Evolutionary conservation across 2,113 vertebrate genomes (phyloP).

Genomic region (Cinclus cinclus): DNA sequence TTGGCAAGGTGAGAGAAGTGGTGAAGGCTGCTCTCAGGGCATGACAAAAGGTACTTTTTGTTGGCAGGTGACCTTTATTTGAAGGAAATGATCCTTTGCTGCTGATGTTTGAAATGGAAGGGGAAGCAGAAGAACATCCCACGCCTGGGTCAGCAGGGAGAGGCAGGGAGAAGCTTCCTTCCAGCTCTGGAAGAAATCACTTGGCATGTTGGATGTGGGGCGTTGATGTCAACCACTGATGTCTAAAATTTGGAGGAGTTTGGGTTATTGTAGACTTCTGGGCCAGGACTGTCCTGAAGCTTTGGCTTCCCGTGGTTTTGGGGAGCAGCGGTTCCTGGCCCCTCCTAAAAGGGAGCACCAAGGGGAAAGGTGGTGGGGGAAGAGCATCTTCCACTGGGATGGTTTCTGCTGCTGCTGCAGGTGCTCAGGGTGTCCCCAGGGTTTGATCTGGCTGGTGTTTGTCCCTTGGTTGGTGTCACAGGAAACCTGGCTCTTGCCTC

Average conservation of each 20-base stretch:
- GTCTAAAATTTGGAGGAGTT: neutral
- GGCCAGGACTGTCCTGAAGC: neutral
- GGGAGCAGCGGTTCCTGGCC: neutral
- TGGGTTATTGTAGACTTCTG: neutral
- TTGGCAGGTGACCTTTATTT: neutral
- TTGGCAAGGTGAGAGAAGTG: neutral
- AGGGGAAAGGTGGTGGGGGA: neutral
- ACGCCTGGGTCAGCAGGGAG: accelerated
- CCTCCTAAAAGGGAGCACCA: neutral
- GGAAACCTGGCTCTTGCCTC: neutral
- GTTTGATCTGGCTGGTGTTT: neutral
- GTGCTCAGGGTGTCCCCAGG: neutral
- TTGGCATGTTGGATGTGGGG: neutral
- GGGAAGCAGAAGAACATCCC: neutral
- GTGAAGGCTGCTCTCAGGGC: neutral
- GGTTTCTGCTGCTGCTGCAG: neutral
- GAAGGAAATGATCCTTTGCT: neutral
- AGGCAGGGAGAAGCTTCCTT: neutral
- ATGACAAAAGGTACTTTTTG: neutral
- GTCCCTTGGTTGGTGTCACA: neutral
- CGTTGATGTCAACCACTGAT: neutral
- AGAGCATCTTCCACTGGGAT: neutral
- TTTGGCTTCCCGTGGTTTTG: neutral
- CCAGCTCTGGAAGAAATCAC: neutral
- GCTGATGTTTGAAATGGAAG: neutral